A percentile compares a stretch with the other conserved stretches of the same genome.
Conservation (phyloP, 1,140 invertebrate species). For the Brachystomella parvula region DNA sequence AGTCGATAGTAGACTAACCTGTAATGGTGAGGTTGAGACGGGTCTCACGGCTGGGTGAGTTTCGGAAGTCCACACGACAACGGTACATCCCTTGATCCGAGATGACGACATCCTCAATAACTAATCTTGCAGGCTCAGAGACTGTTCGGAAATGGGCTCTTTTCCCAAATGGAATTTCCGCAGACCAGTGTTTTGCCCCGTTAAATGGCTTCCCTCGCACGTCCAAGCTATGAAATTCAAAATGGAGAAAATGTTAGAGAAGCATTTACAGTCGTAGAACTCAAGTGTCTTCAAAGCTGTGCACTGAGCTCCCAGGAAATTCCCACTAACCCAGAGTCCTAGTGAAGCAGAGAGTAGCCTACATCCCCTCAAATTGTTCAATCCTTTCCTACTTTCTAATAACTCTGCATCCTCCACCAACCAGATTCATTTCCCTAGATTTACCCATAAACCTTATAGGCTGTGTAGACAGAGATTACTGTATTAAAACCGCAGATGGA, state of each 20-base stretch:
- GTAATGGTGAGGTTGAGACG: slow-evolving; percentile 51
- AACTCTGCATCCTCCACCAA: no score
- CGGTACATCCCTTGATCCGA: slow-evolving; percentile 51
- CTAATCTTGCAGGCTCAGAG: slow-evolving; percentile 46
- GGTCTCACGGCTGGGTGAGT: slow-evolving; percentile 50
- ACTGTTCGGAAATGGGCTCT: slow-evolving; percentile 63
- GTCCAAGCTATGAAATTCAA: slow-evolving; percentile 60
- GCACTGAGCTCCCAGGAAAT: no score
- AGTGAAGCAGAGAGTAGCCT: no score
- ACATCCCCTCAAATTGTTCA: no score
- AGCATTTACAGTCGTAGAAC: no score
- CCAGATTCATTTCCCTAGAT: no score
- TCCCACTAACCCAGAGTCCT: no score
- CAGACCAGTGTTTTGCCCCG: slow-evolving; percentile 68
- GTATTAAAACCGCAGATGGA: slow-evolving; percentile 4
- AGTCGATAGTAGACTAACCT: slow-evolving; percentile 43
- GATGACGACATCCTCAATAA: slow-evolving; percentile 46
- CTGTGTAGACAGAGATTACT: no score
- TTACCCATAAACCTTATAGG: no score
- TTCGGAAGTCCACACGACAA: slow-evolving; percentile 53
- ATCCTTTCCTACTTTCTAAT: no score
- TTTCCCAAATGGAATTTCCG: slow-evolving; percentile 58
- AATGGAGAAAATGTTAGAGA: not conserved
- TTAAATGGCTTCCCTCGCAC: slow-evolving; percentile 61
- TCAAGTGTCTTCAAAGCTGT: not conserved